Base-by-base conservation (phyloP, 2,797 vertebrate species). In the Botia almorhae region DNA sequence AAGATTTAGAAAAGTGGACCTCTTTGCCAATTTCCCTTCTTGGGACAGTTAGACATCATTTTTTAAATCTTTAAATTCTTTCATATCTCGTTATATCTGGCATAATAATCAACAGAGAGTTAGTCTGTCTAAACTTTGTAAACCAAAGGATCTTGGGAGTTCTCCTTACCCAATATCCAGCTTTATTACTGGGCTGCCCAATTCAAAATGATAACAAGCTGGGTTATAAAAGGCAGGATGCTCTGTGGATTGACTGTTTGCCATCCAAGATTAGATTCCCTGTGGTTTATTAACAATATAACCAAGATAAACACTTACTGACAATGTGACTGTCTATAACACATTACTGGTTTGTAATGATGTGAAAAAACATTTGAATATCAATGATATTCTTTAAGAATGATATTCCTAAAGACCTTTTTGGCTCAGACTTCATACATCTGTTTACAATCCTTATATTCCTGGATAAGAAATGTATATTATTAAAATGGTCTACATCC, bases 221-320 rank as follows among this genome's bases (percentile, higher is more conserved):
- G 43, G 43, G 43, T 69, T 50, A 69, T 16, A 69, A 69, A 50
- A 50, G 65, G 39, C 39, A 48, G 65, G 67, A 76, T 1, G 23
- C 73, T 5, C 3, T 70, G 13, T 81, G 74, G 80, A 10, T 71
- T 21, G 17, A 61, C 3, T 8, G 16, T 36, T 61, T 83, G 74
- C 13, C 21, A 63, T 12, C 19, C 13, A 48, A 50, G 13, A 17
- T 14, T 81, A 19, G 48, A 43, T 0, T 63, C 63, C 13, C 63
- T 81, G 5, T 55, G 16, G 6, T 76, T 68, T 48, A 77, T 82
- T 21, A 58, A 72, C 7, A 82, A 67, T 36, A 50, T 73, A 58
- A 19, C 33, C 26, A 51, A 67, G 48, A 36, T 81, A 17, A 56
- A 76, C 3, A 46, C 67, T 70, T 3, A 26, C 39, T 33, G 58